Evolutionary conservation across 2,888 invertebrate genomes (phyloP).

Genomic region (Lycia hirtaria): DNA sequence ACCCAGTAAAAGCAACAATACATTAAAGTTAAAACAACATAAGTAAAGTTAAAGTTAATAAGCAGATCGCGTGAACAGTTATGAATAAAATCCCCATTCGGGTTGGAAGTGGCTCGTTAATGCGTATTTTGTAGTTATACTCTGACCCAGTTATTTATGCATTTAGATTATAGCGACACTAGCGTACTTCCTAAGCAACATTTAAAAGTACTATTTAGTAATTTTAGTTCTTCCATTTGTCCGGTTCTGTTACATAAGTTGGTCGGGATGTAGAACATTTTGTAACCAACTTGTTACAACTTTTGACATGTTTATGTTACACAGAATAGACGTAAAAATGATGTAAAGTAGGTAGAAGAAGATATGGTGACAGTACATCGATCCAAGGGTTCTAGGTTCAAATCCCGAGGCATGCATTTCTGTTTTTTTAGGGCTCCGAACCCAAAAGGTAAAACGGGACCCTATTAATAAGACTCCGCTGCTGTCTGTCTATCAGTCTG

Average conservation of each 20-base stretch:
- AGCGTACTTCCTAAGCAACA: not conserved
- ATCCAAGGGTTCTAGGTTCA: too few relatives aligned
- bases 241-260: not conserved
- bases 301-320: slow-evolving; percentile 16
- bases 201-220: not conserved
- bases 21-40: slow-evolving; percentile 37
- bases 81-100: slow-evolving; percentile 58
- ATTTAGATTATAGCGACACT: not conserved
- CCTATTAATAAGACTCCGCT: too few relatives aligned
- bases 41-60: slow-evolving; percentile 52
- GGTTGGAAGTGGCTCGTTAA: slow-evolving; percentile 57
- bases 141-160: not conserved
- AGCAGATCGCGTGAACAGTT: slow-evolving; percentile 61
- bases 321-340: not conserved
- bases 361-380: too few relatives aligned
- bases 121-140: slow-evolving; percentile 35
- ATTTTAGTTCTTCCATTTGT: not conserved
- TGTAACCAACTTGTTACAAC: slow-evolving; percentile 23
- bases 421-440: too few relatives aligned
- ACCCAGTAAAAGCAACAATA: slow-evolving; percentile 20
- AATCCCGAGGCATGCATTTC: too few relatives aligned
- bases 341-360: not conserved
- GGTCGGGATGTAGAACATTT: slow-evolving; percentile 15
- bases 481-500: too few relatives aligned
- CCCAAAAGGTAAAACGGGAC: too few relatives aligned